Conservation (phyloP, 2,888 invertebrate genomes). For the Molanna angustata region DNA sequence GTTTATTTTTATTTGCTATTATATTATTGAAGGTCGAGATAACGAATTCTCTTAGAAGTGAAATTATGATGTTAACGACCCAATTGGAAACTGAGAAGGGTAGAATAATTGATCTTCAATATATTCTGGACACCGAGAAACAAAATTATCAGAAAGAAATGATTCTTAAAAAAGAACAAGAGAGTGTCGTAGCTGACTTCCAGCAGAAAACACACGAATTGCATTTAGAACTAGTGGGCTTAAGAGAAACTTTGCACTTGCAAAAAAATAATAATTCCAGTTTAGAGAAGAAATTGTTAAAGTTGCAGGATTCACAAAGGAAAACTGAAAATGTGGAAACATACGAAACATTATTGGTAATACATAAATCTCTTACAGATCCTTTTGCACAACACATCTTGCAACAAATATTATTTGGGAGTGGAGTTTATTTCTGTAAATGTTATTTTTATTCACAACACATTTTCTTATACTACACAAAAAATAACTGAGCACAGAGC, state of each 20-base stretch:
- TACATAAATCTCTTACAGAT: too few species aligned
- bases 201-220: conserved; percentile 46
- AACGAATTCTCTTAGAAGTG: conserved; percentile 49
- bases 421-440: too few species aligned
- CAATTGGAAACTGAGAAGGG: conserved; percentile 54
- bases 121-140: conserved; percentile 45
- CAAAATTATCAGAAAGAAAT: conserved; percentile 44
- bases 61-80: conserved; percentile 50
- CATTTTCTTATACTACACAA: too few species aligned
- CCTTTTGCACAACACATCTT: too few species aligned
- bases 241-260: conserved; percentile 41
- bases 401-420: too few species aligned
- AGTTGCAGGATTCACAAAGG: conserved; percentile 39
- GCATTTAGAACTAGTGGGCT: conserved; percentile 44
- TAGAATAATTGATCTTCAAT: conserved; percentile 47
- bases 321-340: conserved; percentile 24
- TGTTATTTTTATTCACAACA: too few species aligned
- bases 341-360: conserved; percentile 41
- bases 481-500: too few species aligned
- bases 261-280: conserved; percentile 49
- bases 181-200: conserved; percentile 36
- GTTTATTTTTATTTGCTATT: too few species aligned
- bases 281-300: conserved; percentile 47
- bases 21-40: conserved; percentile 45
- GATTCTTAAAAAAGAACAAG: conserved; percentile 43